phyloP scores from a whole-genome alignment of 2,888 invertebrate species.

The Zhengitettix transpicula region DNA sequence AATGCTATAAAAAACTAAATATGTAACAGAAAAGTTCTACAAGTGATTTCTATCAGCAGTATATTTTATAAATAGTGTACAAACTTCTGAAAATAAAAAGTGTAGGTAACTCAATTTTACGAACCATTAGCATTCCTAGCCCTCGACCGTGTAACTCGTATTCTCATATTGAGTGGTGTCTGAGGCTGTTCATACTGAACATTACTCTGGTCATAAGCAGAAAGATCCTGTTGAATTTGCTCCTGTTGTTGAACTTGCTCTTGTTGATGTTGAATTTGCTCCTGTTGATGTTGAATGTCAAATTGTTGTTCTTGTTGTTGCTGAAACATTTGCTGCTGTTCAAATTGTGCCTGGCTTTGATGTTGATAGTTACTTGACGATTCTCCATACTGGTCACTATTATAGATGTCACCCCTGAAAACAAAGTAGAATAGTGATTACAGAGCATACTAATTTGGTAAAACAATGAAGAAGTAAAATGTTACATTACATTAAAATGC shows the following conservation, averaged over 20 bases:
- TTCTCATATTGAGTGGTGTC: conserved; percentile 21
- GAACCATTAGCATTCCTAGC: not conserved
- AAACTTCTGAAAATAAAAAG: too few species aligned
- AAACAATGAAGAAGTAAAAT: too few species aligned
- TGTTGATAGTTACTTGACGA: conserved; percentile 4
- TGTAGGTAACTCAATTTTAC: not conserved
- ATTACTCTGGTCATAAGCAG: conserved; percentile 19
- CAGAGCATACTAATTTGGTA: too few species aligned
- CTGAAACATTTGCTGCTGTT: conserved; percentile 14
- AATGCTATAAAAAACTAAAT: not conserved
- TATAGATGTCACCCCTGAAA: conserved; percentile 14
- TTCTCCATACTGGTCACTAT: conserved; percentile 11
- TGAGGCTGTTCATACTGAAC: conserved; percentile 25
- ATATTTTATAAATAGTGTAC: too few species aligned
- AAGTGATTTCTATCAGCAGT: too few species aligned
- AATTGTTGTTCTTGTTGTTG: not conserved
- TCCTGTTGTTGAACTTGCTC: conserved; percentile 9
- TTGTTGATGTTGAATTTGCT: conserved; percentile 10
- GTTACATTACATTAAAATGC: too few species aligned
- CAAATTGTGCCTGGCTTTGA: conserved; percentile 10
- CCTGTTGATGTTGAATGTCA: conserved; percentile 7
- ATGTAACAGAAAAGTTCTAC: not conserved
- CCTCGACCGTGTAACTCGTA: conserved; percentile 6
- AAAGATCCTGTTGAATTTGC: conserved; percentile 12
- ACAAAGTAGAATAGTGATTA: not conserved